Evolutionary conservation across 2,888 invertebrate genomes (phyloP), one percentile per base, ranked within the genome.

Genomic region (Tortrix viridana): DNA sequence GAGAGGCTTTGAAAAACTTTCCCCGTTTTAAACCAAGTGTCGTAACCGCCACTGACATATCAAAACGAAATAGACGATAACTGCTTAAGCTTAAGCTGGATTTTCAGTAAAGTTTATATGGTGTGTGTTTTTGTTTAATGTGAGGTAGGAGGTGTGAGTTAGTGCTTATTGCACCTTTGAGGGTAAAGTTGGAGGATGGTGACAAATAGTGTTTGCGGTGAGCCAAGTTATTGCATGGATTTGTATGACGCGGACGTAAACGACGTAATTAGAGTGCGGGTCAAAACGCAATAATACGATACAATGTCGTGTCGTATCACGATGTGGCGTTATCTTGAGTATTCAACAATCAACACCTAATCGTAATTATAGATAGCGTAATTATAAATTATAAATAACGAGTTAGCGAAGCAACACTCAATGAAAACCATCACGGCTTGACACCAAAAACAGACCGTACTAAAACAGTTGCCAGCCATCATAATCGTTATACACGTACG

Each of bases 111-210:
- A n/a, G 19, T 23, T 4, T 23, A 1, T 18, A 1, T 16, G 46
- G 22, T 14, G 14, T 9, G 37, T 38, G 19, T 1, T 23, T 14
- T 41, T 18, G 6, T 38, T 20, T 23, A 5, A n/a, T 41, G 2
- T 1, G 19, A 2, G 14, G 0, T 0, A 47, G 23, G 22, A 41
- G 41, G 47, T 48, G 54, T 60, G 53, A 60, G 60, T 60, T 60
- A 48, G 60, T 60, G 53, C 52, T 60, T 60, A 54, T 58, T 32
- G 53, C 41, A 60, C 54, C 47, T 54, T 41, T 60, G 60, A 47
- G 48, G 53, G 18, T 41, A 26, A 41, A 60, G 53, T 60, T 60
- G 22, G 37, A 14, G 55, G 32, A 20, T 14, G 47, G 20, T 46
- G 38, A 60, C 60, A 60, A 60, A 54, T 60, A 60, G 52, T 32